phyloP scores from a whole-genome alignment of 2,888 invertebrate genomes.

The Eilema caniola region DNA sequence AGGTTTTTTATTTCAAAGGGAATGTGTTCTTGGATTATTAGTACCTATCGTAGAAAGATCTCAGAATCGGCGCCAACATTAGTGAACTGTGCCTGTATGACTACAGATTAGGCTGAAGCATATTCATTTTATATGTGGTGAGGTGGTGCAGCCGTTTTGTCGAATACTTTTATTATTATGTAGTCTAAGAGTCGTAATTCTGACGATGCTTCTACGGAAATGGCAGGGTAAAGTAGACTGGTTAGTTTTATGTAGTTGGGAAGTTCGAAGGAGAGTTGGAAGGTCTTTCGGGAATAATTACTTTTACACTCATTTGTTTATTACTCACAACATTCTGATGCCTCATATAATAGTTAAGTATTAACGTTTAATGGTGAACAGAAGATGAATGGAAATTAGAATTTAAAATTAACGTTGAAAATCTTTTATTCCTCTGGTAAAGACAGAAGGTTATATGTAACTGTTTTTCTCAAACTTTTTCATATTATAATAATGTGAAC shows the following conservation, averaged over 20 bases:
- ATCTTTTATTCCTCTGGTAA: too few relatives aligned
- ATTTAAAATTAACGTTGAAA: too few relatives aligned
- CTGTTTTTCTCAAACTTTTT: too few relatives aligned
- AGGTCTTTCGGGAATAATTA: not conserved
- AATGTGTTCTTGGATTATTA: conserved; percentile 1
- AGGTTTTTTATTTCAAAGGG: not conserved
- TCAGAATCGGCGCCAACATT: not conserved
- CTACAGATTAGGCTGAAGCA: conserved; percentile 31
- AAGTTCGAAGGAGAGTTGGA: not conserved
- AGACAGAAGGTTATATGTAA: too few relatives aligned
- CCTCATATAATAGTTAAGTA: too few relatives aligned
- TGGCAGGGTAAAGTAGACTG: conserved; percentile 5
- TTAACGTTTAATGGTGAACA: not conserved
- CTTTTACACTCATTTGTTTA: not conserved
- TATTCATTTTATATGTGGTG: conserved; percentile 15
- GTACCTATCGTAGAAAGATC: not conserved
- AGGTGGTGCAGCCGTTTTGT: conserved; percentile 13
- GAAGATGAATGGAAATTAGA: too few relatives aligned
- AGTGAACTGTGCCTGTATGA: conserved; percentile 17
- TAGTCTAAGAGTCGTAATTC: conserved; percentile 19
- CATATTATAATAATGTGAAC: too few relatives aligned
- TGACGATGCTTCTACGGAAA: conserved; percentile 8
- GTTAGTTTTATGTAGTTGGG: conserved; percentile 12
- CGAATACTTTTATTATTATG: conserved; percentile 19
- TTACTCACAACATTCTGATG: not conserved